Base-by-base conservation (phyloP, 2,113 vertebrate genomes). In the Scortum barcoo region DNA sequence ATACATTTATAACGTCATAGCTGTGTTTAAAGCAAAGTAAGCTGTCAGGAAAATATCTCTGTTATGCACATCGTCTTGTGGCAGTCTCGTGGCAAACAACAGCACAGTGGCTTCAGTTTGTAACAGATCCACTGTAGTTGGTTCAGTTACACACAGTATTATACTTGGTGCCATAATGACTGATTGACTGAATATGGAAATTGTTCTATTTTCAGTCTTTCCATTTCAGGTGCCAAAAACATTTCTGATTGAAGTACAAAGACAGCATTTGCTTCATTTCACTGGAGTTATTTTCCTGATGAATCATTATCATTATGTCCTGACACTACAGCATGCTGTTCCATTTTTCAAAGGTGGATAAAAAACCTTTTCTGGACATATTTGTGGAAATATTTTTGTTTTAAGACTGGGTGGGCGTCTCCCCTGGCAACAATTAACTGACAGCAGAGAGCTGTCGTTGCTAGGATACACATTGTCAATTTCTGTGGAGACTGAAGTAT, bases 1-100 rank as follows among this genome's bases (percentile, higher is more conserved):
- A 76, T 33, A 48, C 40, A 74, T 67, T 78, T 40, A 67, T 44
- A 69, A 85, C 26, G 14, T 70, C 76, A 66, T 50, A 11, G 53
- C 72, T 60, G 16, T 54, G 11, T 66, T 67, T 50, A 69, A 76
- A 71, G 53, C 28, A 33, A 78, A 38, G 48, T 36, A 50, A 78
- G 72, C 28, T 65, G 40, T 69, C 36, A 63, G 50, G 24, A 46
- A 72, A 66, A 72, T 26, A 19, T 81, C 77, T 60, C 54, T 44
- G 14, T 14, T 78, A 16, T 56, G 42, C 53, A 68, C 42, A 2
- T 13, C 19, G n/a, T 60, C 44, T 54, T 48, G 8, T 22, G 0
- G 36, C 16, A 30, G 12, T 68, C 60, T 78, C 53, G 3, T 48
- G 14, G n/a, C n/a, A 75, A 75, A 48, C 46, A 69, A 20, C 11